Base-by-base conservation (phyloP, 2,797 vertebrate genomes). In the Poeciliopsis presidionis region DNA sequence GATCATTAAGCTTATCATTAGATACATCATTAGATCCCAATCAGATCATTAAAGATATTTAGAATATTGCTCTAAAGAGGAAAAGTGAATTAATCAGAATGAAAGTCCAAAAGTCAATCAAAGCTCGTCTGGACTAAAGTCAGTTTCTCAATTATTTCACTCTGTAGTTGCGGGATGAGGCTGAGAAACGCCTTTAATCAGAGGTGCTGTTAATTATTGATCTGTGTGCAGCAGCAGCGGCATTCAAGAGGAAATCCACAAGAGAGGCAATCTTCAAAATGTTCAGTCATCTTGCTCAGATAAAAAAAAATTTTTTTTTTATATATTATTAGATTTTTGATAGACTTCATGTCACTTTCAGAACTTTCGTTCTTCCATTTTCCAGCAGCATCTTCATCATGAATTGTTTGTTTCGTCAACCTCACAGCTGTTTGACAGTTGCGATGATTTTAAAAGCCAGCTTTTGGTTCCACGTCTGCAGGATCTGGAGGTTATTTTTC, bases 181-280 rank as follows among this genome's bases (percentile, higher is more conserved):
- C 1, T 69, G 49, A 47, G 51, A 28, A 16, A 9, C 28, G 57
- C 7, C 25, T 75, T n/a, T 25, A 65, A 72, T 72, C 73, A 3
- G 70, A 63, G 39, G 57, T 47, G 43, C 25, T 25, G 43, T 75
- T 76, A 83, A 79, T 51, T 47, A 63, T 74, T 63, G 51, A 72
- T 81, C 61, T 72, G 69, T 67, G 65, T 72, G 28, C 69, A 73
- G 28, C 39, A 65, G 30, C 46, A 55, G 49, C 7, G 7, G 39
- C 36, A 53, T 72, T 67, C 57, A 41, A 20, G 3, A 43, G 22
- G 6, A 9, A 53, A 22, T 36, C 28, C 20, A 45, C 16, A 49
- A 13, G 47, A 73, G 16, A 43, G 28, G 36, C n/a, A n/a, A 16
- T 65, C 51, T 59, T 20, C 18, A 67, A 63, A 65, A 41, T 67